These are phyloP conservation scores for Drosophila siamana DNA, from an alignment of 2,888 invertebrate species.

Conservation along the genomic window DNA sequence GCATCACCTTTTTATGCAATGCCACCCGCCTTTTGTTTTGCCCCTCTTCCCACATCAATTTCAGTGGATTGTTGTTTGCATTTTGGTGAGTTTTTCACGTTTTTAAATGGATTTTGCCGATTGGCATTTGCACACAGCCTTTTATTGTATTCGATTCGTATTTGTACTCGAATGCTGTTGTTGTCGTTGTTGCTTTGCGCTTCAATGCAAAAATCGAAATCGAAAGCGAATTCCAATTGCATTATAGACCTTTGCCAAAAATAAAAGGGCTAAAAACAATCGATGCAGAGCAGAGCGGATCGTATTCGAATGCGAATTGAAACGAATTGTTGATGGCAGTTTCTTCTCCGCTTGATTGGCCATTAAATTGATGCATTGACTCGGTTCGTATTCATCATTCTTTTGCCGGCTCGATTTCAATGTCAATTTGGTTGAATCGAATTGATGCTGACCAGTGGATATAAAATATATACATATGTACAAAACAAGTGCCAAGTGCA, in stretches of 20 bases:
- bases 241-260: constrained; percentile 26
- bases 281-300: constrained; percentile 15
- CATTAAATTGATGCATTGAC: constrained; percentile 44
- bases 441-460: constrained; percentile 35
- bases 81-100: constrained; percentile 38
- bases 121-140: constrained; percentile 55
- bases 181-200: constrained; percentile 19
- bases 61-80: constrained; percentile 35
- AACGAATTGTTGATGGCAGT: constrained; percentile 12
- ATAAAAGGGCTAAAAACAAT: constrained; percentile 26
- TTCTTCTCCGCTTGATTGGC: constrained; percentile 34
- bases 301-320: constrained; percentile 7
- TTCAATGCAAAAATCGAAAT: constrained; percentile 40
- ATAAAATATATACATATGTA: not conserved
- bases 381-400: constrained; percentile 28
- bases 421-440: constrained; percentile 65
- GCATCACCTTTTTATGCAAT: constrained; percentile 59
- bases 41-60: not conserved
- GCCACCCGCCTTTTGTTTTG: not conserved
- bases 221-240: constrained; percentile 56
- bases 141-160: constrained; percentile 32
- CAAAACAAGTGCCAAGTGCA: constrained; percentile 33
- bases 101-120: constrained; percentile 61
- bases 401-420: constrained; percentile 54
- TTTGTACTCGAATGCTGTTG: too few species aligned